phyloP scores from a whole-genome alignment of 2,113 vertebrate genomes.

The Anolis carolinensis region DNA sequence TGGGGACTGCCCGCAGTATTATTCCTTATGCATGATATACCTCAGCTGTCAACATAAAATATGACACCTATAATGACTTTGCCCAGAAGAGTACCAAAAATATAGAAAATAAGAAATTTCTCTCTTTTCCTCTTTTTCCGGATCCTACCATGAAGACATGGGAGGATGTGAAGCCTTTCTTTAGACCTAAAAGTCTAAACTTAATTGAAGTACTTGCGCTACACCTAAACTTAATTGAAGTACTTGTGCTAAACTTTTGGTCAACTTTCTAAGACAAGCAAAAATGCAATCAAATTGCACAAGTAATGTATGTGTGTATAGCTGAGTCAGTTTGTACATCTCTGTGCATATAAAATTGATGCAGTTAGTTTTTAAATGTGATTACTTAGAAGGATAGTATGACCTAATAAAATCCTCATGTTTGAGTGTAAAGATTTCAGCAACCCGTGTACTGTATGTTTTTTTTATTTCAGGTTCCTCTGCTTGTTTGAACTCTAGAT shows the following conservation, averaged over 20 bases:
- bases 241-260: no score
- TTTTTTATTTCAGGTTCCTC: slow-evolving; percentile 75
- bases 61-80: no score
- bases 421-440: not conserved
- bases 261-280: not conserved
- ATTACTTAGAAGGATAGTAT: slow-evolving; percentile 16
- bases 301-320: not conserved
- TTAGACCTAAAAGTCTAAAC: not conserved
- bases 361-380: not conserved
- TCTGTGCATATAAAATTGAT: not conserved
- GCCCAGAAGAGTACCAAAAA: not conserved
- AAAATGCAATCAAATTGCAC: not conserved
- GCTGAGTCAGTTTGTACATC: not conserved
- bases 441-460: no score
- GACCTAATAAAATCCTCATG: slow-evolving; percentile 28
- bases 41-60: not conserved
- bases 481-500: slow-evolving; percentile 68
- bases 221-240: not conserved
- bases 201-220: not conserved
- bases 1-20: not conserved
- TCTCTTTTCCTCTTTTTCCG: not conserved
- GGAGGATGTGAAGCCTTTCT: not conserved
- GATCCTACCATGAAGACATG: not conserved
- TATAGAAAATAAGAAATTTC: not conserved
- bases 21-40: not conserved